These are phyloP conservation scores for Platanista minor DNA, from an alignment of 2,113 vertebrate genomes.

Conservation along the genomic window DNA sequence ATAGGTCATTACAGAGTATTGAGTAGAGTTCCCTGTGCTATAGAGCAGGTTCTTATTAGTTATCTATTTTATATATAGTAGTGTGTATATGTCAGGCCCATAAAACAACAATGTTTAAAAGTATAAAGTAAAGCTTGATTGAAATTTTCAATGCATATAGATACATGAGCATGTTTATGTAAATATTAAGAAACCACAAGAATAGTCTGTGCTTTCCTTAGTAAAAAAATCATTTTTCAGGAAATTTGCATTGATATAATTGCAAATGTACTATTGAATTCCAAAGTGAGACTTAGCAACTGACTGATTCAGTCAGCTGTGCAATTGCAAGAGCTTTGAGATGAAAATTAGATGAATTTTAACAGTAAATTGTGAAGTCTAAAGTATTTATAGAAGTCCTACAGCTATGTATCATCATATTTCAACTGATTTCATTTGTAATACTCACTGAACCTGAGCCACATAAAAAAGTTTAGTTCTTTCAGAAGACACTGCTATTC, in stretches of 20 bases:
- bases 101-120: not conserved
- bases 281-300: not conserved
- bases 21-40: not conserved
- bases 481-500: not conserved
- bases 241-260: conserved; percentile 35
- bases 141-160: not conserved
- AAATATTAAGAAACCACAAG: not conserved
- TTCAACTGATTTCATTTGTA: conserved; percentile 25
- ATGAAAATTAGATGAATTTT: conserved; percentile 54
- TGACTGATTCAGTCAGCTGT: conserved; percentile 29
- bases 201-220: not conserved
- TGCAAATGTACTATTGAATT: conserved; percentile 37
- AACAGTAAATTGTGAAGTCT: not conserved
- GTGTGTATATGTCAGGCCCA: not conserved
- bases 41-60: not conserved
- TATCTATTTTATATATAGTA: not conserved
- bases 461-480: conserved; percentile 7
- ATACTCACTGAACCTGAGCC: not conserved
- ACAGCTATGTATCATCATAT: conserved; percentile 5
- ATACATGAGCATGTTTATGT: not conserved
- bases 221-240: not conserved
- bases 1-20: not conserved
- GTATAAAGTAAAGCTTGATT: not conserved
- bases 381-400: not conserved
- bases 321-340: conserved; percentile 39